Conservation (phyloP, 1,140 invertebrate species). For the Papilio aristodemus region DNA sequence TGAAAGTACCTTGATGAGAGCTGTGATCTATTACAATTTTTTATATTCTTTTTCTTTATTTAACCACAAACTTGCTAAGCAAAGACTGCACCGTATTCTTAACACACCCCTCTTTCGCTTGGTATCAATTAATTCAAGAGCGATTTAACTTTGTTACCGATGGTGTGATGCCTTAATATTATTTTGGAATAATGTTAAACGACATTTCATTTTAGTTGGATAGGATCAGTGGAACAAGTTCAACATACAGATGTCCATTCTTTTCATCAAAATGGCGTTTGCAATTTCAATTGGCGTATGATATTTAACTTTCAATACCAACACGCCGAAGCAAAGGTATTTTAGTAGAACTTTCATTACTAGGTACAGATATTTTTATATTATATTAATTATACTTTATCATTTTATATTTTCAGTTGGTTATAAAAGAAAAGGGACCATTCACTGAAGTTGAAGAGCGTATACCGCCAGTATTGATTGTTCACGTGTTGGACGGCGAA, state of each 20-base stretch:
- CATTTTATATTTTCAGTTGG: constrained; percentile 39
- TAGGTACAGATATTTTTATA: no score
- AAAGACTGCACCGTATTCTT: no score
- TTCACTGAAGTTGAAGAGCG: constrained; percentile 84
- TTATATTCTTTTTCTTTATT: no score
- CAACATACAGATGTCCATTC: constrained; percentile 93
- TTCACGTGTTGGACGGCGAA: constrained; percentile 89
- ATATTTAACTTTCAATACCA: constrained; percentile 91
- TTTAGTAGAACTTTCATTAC: no score
- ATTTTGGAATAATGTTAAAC: not conserved
- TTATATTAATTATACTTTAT: not conserved
- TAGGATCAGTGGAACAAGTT: constrained; percentile 84
- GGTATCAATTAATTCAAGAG: no score
- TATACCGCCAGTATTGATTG: constrained; percentile 83
- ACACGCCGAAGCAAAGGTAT: constrained; percentile 88
- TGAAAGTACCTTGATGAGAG: no score
- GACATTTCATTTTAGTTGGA: constrained; percentile 83
- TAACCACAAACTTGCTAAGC: no score
- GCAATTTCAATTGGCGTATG: constrained; percentile 96
- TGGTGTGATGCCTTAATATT: no score
- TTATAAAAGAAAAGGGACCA: constrained; percentile 80
- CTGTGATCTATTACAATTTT: no score
- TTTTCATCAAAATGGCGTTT: constrained; percentile 89
- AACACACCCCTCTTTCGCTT: no score
- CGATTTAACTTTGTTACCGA: no score